Conservation (phyloP, 2,888 invertebrate species). For the Arge pagana region DNA sequence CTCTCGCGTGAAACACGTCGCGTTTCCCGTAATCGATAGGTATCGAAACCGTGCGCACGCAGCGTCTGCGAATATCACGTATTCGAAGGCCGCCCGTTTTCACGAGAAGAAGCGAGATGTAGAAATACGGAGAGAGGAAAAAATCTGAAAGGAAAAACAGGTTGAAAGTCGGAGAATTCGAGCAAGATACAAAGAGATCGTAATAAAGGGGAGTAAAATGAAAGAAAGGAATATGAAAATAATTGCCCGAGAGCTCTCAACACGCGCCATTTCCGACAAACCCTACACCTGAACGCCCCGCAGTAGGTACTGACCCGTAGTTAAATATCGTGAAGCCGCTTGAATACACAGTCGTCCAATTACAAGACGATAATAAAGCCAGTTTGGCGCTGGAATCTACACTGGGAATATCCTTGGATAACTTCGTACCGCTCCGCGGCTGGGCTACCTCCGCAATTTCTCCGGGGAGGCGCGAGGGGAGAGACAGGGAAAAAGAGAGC, state of each 20-base stretch:
- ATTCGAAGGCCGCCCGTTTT: no score
- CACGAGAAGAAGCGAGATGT: no score
- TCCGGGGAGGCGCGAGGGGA: no score
- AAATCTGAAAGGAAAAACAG: no score
- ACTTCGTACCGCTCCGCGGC: background rate
- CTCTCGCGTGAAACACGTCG: no score
- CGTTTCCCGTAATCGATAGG: no score
- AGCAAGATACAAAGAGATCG: no score
- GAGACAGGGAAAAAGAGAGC: background rate
- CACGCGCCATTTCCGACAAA: slow-evolving; percentile 4
- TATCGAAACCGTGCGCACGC: no score
- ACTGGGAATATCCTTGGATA: background rate
- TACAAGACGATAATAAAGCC: slow-evolving; percentile 14
- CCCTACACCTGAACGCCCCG: background rate
- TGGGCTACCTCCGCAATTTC: slow-evolving; percentile 6
- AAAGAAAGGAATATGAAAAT: no score
- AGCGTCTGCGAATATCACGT: no score
- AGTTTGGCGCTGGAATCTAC: background rate
- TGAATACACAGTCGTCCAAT: slow-evolving; percentile 20
- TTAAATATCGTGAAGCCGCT: slow-evolving; percentile 6
- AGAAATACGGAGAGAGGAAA: no score
- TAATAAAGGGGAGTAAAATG: no score
- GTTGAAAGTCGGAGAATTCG: background rate
- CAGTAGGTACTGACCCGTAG: slow-evolving; percentile 14
- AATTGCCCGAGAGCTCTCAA: background rate